Base-by-base conservation (phyloP, 2,888 invertebrate genomes). In the Matsumyia berberina region DNA sequence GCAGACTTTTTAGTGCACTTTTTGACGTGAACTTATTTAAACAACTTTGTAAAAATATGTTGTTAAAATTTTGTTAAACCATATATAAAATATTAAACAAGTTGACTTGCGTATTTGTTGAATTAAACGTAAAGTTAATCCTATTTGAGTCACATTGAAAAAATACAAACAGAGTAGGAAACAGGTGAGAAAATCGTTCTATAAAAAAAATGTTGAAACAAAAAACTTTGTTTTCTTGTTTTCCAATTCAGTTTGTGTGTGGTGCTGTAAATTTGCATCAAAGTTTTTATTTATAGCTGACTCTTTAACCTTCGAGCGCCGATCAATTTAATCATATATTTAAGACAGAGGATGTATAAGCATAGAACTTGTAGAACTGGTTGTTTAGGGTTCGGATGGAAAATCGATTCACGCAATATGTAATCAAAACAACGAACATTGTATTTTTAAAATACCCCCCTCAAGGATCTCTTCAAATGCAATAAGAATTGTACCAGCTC, bases 371-470 rank as follows among this genome's bases (percentile, higher is more conserved):
- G 77, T 72, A 66, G 46, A 82, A 82, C 83, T 73, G 62, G 79
- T 83, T 83, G 83, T 79, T 73, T 73, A 73, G n/a, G 67, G 73
- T 79, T 83, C 69, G 62, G 31, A 67, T 69, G 83, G 79, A 83
- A 79, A 79, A 83, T 83, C 83, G 83, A 83, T 83, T 79, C 42
- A 31, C 51, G 31, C 72, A 73, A 44, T 67, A 69, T 64, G 62
- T 51, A 57, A 69, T 57, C 67, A 55, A 79, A 79, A 83, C 73
- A 73, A 53, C 29, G 46, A 33, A 39, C 37, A 37, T n/a, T n/a
- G n/a, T 46, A n/a, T 8, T 11, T 24, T 11, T 29, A 11, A 29
- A n/a, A n/a, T n/a, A 24, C 51, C 29, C 46, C 11, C 9, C 19
- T 12, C 29, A 58, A 15, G 5, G 2, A 9, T 6, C 2, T 53